Percentiles rank a stretch among this genome's conserved stretches.
Conservation (phyloP, 2,888 invertebrate genomes). For the Abscondita cerata region DNA sequence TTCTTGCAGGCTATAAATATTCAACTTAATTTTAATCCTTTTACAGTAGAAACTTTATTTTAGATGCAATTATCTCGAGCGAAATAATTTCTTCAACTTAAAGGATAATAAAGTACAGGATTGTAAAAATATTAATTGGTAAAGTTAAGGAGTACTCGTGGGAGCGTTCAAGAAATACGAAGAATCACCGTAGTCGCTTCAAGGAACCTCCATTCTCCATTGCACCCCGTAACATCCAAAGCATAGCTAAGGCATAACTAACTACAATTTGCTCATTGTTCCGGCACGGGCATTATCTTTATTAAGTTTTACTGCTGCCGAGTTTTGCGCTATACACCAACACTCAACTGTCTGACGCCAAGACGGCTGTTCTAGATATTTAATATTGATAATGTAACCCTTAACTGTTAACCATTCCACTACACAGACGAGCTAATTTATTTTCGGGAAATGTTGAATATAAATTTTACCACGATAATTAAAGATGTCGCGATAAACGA, state of each 20-base stretch:
- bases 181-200: conserved; percentile 34
- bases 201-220: conserved; percentile 34
- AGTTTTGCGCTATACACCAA: conserved; percentile 47
- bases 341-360: conserved; percentile 50
- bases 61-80: conserved; percentile 49
- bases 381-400: conserved; percentile 55
- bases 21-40: conserved; percentile 44
- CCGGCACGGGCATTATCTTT: conserved; percentile 56
- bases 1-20: conserved; percentile 28
- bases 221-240: conserved; percentile 32
- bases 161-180: conserved; percentile 38
- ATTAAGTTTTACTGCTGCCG: conserved; percentile 55
- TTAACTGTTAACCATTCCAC: conserved; percentile 47
- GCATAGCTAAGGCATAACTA: conserved; percentile 47
- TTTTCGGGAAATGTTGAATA: conserved; percentile 48
- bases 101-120: conserved; percentile 55
- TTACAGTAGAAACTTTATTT: conserved; percentile 46
- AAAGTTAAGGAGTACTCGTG: conserved; percentile 51
- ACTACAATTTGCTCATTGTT: conserved; percentile 58
- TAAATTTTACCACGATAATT: conserved; percentile 50
- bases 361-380: conserved; percentile 51
- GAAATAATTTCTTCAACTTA: conserved; percentile 52
- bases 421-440: conserved; percentile 49
- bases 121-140: conserved; percentile 58
- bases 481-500: conserved; percentile 43